A percentile compares a stretch with the other conserved stretches of the same genome.
Conservation (phyloP, 2,888 invertebrate species). For the Eugnorisma glareosa region DNA sequence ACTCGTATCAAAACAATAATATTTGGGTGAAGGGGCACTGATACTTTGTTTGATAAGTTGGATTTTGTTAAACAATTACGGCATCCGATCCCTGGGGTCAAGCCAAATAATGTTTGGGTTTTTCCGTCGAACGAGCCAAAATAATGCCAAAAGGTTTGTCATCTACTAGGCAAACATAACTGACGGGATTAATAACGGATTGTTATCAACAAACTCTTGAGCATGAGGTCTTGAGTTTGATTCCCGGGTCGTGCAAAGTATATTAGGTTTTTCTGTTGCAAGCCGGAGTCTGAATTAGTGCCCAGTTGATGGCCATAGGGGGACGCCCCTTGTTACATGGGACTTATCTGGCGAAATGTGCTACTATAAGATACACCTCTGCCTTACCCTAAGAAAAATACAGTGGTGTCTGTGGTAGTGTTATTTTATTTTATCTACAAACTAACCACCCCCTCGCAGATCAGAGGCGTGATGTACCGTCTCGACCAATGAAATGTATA, state of each 20-base stretch:
- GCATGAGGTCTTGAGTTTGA: not conserved
- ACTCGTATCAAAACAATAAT: slow-evolving; percentile 14
- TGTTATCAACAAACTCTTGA: no score
- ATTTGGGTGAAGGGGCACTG: slow-evolving; percentile 31
- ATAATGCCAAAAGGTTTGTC: not conserved
- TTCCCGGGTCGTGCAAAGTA: not conserved
- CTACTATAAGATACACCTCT: not conserved
- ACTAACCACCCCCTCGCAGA: not conserved
- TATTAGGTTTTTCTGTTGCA: not conserved
- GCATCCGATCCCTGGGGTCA: slow-evolving; percentile 1
- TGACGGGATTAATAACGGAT: not conserved
- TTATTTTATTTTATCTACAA: not conserved
- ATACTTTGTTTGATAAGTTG: slow-evolving; percentile 14
- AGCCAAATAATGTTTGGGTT: not conserved
- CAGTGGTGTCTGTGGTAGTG: not conserved
- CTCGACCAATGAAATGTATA: no score
- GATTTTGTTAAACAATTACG: slow-evolving; percentile 22
- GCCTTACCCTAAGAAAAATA: not conserved
- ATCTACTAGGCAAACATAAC: not conserved
- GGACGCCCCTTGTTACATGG: not conserved
- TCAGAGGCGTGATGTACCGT: not conserved
- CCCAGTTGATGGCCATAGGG: not conserved
- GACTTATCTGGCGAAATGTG: not conserved
- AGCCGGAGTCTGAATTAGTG: not conserved
- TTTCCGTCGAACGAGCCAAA: not conserved